Base-by-base conservation (phyloP, 2,888 invertebrate genomes). In the Protonemura montana region DNA sequence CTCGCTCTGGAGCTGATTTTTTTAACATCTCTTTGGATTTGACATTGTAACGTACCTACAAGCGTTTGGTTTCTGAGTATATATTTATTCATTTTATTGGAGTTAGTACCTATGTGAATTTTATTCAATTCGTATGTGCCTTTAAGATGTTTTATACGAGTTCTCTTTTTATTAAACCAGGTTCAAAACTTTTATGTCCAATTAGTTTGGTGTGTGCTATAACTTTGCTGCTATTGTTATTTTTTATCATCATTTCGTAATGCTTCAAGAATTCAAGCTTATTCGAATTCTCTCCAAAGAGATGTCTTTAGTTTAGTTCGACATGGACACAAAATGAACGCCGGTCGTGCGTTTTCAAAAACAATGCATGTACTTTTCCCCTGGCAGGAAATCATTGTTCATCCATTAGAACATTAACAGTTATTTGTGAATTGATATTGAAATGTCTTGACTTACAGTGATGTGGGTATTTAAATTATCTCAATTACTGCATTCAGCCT, bases 171-270 rank as follows among this genome's bases (percentile, higher is more conserved):
- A 59, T 59, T 59, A 59, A 59, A 21, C 59, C 59, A 59, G 59
- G 59, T 59, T 59, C 16, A 59, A 59, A 59, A 21, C 28, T n/a
- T 81, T 30, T 78, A 27, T 28, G 28, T 78, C 29, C 81, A 81
- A 81, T 81, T 81, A 81, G 81, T 27, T 29, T 16, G n/a, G n/a
- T 30, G 81, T 81, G 81, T 30, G 30, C 30, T 81, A 81, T 21
- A 30, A 78, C 28, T 13, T 77, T 78, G 78, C 27, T 27, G 27
- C 78, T 29, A 30, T 27, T 30, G 30, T 81, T 81, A 30, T 81
- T 81, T 81, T 78, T 81, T 81, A 81, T 81, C 21, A 29, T 81
- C 27, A 30, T 81, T 81, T 29, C 28, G 81, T 81, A 29, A 81
- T 7, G 28, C 81, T 81, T 29, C 21, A 29, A 81, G 81, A 81